These are phyloP conservation scores for Trissolcus japonicus DNA, from an alignment of 2,888 invertebrate species.

Conservation along the genomic window DNA sequence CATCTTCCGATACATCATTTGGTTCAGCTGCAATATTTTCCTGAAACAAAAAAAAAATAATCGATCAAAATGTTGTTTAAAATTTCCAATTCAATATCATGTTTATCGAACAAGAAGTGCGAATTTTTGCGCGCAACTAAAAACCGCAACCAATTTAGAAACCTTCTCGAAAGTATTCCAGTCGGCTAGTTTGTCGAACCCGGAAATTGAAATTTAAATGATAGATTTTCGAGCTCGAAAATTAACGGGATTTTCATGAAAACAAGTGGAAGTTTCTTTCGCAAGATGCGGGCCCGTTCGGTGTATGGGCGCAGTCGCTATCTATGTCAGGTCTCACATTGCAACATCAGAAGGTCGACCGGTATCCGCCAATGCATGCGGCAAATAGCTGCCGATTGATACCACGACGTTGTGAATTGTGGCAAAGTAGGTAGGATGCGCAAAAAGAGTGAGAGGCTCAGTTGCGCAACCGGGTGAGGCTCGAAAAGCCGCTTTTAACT, in stretches of 20 bases:
- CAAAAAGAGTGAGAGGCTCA: constrained; percentile 56
- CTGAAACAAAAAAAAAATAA: constrained; percentile 78
- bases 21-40: constrained; percentile 85
- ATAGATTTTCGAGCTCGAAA: constrained; percentile 45
- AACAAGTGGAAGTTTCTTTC: constrained; percentile 63
- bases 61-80: no score
- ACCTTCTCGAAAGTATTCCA: no score
- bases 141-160: neutral
- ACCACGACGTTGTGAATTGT: constrained; percentile 57
- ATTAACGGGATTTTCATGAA: constrained; percentile 66
- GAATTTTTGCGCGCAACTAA: no score
- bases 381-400: constrained; percentile 67
- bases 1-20: constrained; percentile 83
- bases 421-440: constrained; percentile 55
- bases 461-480: constrained; percentile 53
- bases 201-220: constrained; percentile 11
- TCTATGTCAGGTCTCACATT: constrained; percentile 75
- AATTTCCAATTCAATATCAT: no score
- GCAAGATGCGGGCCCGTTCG: constrained; percentile 63
- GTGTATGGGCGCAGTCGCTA: constrained; percentile 66
- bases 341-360: constrained; percentile 76
- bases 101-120: no score
- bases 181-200: no score
- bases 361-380: constrained; percentile 66
- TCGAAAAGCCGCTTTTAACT: constrained; percentile 56